Evolutionary conservation across 2,113 vertebrate species (phyloP).

Genomic region (Ictalurus furcatus): DNA sequence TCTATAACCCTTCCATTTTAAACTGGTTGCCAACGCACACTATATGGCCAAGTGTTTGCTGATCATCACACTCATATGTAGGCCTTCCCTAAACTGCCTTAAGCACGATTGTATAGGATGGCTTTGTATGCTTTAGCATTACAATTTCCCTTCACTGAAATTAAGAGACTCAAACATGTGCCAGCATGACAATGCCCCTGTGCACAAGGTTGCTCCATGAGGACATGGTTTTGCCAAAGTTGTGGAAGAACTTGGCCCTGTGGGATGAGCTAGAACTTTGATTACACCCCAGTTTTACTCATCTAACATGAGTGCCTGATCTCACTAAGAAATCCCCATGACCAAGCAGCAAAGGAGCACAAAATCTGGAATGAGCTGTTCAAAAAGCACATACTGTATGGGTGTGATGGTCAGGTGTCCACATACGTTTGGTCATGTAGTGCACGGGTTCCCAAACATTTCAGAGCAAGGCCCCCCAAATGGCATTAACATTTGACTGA

Average conservation of each 20-base stretch:
- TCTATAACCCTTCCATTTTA: not conserved
- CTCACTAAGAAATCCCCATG: not conserved
- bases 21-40: not conserved
- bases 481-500: too few relatives aligned
- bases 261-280: too few relatives aligned
- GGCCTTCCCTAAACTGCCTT: not conserved
- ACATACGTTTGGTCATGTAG: not conserved
- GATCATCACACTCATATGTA: not conserved
- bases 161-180: not conserved
- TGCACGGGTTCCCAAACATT: not conserved
- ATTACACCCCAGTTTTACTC: not conserved
- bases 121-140: not conserved
- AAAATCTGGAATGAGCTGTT: too few relatives aligned
- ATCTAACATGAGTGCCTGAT: not conserved
- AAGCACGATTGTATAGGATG: not conserved
- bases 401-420: not conserved
- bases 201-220: not conserved
- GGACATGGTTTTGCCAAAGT: not conserved
- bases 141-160: not conserved
- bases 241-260: not conserved
- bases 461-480: too few relatives aligned
- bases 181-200: not conserved
- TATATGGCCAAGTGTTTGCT: not conserved
- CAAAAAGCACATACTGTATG: not conserved
- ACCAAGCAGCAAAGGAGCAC: not conserved